Conservation (phyloP, 2,797 vertebrate species). For the Vespertilio murinus region DNA sequence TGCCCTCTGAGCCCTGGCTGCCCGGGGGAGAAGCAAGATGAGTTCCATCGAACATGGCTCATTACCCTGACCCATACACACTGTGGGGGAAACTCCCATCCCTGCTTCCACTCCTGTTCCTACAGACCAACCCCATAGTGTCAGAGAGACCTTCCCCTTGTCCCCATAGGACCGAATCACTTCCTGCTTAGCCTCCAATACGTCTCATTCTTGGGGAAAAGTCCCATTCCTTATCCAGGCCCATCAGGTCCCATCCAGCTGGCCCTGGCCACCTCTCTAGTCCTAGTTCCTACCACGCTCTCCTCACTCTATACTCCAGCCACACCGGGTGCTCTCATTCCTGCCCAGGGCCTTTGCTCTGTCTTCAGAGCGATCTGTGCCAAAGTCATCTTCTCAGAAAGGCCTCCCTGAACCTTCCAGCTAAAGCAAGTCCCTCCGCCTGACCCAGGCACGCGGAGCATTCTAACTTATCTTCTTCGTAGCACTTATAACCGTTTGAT, state of each 20-base stretch:
- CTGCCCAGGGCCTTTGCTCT: neutral
- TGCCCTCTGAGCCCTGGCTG: neutral
- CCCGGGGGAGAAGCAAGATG: neutral
- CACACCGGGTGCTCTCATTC: neutral
- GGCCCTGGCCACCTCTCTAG: neutral
- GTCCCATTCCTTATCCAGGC: neutral
- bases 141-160: neutral
- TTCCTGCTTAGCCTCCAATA: neutral
- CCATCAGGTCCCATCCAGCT: neutral
- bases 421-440: neutral
- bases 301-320: neutral
- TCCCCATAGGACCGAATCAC: fast-evolving
- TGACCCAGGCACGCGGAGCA: neutral
- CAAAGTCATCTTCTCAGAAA: neutral
- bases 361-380: neutral
- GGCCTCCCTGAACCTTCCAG: neutral
- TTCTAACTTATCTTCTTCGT: neutral
- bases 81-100: neutral
- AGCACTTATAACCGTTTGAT: neutral
- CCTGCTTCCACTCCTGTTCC: neutral
- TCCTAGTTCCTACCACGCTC: too few relatives aligned
- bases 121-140: neutral
- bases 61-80: fast-evolving
- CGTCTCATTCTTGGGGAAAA: neutral
- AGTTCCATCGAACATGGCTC: fast-evolving